Percentiles rank a stretch among this genome's conserved stretches.
phyloP scores from a whole-genome alignment of 2,888 invertebrate species.

The Hypselothyrea guttata region DNA sequence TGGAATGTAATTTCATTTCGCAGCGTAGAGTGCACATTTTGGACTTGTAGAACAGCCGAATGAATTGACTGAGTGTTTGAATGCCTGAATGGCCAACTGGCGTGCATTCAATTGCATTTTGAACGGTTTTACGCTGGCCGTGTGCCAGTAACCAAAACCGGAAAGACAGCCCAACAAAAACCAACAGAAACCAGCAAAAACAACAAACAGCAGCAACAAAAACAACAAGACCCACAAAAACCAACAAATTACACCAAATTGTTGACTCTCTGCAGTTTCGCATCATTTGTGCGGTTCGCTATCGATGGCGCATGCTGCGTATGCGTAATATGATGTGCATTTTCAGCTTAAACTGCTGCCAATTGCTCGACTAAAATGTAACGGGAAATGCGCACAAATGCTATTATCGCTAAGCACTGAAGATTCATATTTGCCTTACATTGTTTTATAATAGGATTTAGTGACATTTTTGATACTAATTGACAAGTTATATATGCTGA shows the following conservation, averaged over 20 bases:
- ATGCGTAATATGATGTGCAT: slow-evolving; percentile 44
- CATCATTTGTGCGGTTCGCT: slow-evolving; percentile 16
- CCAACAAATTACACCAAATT: slow-evolving; percentile 5
- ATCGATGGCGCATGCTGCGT: slow-evolving; percentile 41
- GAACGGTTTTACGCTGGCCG: slow-evolving; percentile 51
- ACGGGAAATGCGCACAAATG: slow-evolving; percentile 17
- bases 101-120: slow-evolving; percentile 66
- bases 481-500: no score
- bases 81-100: slow-evolving; percentile 17
- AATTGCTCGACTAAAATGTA: slow-evolving; percentile 20
- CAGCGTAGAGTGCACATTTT: slow-evolving; percentile 23
- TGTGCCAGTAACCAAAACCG: slow-evolving; percentile 58
- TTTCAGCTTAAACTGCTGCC: slow-evolving; percentile 35
- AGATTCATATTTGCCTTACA: background rate
- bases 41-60: slow-evolving; percentile 27
- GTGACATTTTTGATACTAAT: no score
- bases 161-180: slow-evolving; percentile 42
- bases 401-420: background rate
- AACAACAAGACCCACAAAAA: slow-evolving; percentile 37
- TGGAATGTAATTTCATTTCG: slow-evolving; percentile 66
- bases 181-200: background rate
- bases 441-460: background rate
- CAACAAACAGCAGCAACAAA: slow-evolving; percentile 46
- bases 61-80: slow-evolving; percentile 7
- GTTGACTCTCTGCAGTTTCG: slow-evolving; percentile 22